A percentile compares a stretch with the other conserved stretches of the same genome.
Evolutionary conservation across 2,797 vertebrate genomes (phyloP).

Genomic region (Eidolon dupreanum): DNA sequence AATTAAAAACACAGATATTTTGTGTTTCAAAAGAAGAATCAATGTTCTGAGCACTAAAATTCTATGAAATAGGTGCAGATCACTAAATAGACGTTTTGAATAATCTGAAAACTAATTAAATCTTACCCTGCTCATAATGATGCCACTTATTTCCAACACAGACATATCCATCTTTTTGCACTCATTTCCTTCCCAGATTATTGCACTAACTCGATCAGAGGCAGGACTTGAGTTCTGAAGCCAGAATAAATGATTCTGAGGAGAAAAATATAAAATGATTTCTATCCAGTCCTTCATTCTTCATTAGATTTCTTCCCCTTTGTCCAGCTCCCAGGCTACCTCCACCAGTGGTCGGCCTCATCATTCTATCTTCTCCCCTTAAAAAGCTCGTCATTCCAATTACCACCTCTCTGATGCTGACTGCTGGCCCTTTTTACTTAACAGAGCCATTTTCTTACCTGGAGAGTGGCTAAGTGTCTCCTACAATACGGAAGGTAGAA

Average conservation of each 20-base stretch:
- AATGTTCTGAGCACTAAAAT: not conserved
- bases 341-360: not conserved
- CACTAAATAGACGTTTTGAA: not conserved
- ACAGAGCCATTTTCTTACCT: not conserved
- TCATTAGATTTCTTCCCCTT: not conserved
- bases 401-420: not conserved
- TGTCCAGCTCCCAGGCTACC: too few species aligned
- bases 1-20: not conserved
- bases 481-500: not conserved
- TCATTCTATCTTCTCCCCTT: not conserved
- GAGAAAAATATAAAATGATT: conserved; percentile 44
- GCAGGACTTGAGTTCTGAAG: conserved; percentile 96
- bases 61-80: not conserved
- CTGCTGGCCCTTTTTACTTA: not conserved
- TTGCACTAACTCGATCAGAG: conserved; percentile 95
- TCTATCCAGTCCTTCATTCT: not conserved
- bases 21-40: not conserved
- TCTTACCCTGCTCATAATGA: conserved; percentile 96
- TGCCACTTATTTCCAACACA: conserved; percentile 97
- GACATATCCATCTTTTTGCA: conserved; percentile 99
- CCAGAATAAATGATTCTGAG: conserved; percentile 95
- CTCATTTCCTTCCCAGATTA: conserved; percentile 98
- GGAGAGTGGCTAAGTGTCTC: not conserved
- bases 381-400: not conserved
- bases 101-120: not conserved